Conservation (phyloP, 2,888 invertebrate species). For the Hirtodrosophila cameraria region DNA sequence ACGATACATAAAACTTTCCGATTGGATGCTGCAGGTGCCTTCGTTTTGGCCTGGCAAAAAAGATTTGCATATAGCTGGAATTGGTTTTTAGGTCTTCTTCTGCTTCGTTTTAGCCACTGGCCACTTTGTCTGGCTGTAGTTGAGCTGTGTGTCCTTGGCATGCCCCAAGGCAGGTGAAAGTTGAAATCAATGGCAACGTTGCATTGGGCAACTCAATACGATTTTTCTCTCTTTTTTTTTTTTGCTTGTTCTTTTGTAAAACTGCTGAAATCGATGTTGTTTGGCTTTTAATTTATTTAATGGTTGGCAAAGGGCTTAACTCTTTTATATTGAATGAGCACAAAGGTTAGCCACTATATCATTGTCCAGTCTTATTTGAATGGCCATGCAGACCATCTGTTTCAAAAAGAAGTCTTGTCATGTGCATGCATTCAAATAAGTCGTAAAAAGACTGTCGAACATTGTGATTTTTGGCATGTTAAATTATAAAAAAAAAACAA, state of each 20-base stretch:
- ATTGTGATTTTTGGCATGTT: no score
- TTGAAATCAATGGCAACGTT: constrained; percentile 53
- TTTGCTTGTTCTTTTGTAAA: constrained; percentile 3
- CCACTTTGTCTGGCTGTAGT: constrained; percentile 31
- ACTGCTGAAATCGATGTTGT: constrained; percentile 43
- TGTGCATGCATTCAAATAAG: no score
- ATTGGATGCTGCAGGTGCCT: constrained; percentile 38
- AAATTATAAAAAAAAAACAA: no score
- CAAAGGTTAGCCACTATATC: constrained; percentile 54
- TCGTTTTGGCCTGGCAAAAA: neutral
- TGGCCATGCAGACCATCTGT: neutral
- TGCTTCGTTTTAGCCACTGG: no score
- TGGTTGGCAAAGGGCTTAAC: constrained; percentile 42
- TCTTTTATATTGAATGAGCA: constrained; percentile 39
- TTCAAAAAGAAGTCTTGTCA: no score
- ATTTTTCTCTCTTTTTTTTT: constrained; percentile 9
- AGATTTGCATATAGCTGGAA: constrained; percentile 45
- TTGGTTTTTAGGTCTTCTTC: constrained; percentile 22
- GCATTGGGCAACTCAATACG: constrained; percentile 33
- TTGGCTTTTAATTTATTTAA: constrained; percentile 62
- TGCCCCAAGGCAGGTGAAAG: constrained; percentile 41
- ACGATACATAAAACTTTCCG: constrained; percentile 63
- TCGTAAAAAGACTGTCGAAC: no score
- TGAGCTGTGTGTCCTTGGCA: constrained; percentile 35
- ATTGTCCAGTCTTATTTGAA: constrained; percentile 40